Conservation (phyloP, 2,797 vertebrate species). For the Notolabrus celidotus region DNA sequence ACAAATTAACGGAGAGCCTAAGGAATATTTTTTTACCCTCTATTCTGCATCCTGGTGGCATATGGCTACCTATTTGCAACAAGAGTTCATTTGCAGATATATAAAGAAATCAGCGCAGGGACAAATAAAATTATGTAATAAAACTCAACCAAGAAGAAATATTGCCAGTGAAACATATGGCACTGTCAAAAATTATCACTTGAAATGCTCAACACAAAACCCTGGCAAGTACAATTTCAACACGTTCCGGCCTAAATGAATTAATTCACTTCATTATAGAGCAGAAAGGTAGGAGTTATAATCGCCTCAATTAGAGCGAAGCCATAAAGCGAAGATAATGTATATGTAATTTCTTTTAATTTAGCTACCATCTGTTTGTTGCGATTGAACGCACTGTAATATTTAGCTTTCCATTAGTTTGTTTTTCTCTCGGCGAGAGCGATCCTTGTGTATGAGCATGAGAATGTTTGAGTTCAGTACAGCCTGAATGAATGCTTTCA, state of each 20-base stretch:
- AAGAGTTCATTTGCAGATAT: constrained; percentile 84
- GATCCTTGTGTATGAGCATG: constrained; percentile 65
- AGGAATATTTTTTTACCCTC: constrained; percentile 78
- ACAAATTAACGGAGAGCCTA: constrained; percentile 81
- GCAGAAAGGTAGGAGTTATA: constrained; percentile 87
- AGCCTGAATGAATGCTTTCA: constrained; percentile 66
- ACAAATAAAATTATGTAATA: constrained; percentile 86
- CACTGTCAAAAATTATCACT: constrained; percentile 87
- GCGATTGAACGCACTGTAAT: constrained; percentile 88
- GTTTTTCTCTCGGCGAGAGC: constrained; percentile 79
- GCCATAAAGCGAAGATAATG: constrained; percentile 88
- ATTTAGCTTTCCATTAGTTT: constrained; percentile 87
- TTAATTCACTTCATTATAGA: constrained; percentile 87
- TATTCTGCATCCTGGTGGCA: constrained; percentile 78
- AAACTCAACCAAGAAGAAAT: constrained; percentile 88
- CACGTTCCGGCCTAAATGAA: constrained; percentile 84
- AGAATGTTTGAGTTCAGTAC: constrained; percentile 65
- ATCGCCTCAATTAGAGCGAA: constrained; percentile 85
- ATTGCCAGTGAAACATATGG: constrained; percentile 84
- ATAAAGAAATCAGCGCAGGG: constrained; percentile 80
- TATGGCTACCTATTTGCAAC: constrained; percentile 85
- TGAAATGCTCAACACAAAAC: constrained; percentile 81
- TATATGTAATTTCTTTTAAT: constrained; percentile 90
- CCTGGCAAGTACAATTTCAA: constrained; percentile 81
- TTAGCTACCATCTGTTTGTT: constrained; percentile 88